phyloP scores from a whole-genome alignment of 2,888 invertebrate species.

The Pandemis cinnamomeana region DNA sequence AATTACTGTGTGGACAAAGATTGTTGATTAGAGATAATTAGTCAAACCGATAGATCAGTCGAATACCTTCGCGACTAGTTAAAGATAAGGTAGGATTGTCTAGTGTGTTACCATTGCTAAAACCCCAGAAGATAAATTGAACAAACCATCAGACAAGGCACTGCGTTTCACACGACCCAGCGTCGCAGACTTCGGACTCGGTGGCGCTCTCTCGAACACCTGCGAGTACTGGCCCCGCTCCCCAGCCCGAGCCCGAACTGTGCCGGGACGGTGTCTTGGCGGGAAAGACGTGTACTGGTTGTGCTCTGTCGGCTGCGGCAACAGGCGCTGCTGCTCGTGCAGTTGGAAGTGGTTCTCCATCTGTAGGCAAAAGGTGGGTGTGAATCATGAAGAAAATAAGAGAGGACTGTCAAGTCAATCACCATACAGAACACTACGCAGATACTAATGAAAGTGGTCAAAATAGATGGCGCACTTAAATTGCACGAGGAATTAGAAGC shows the following conservation, averaged over 20 bases:
- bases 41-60: too few species aligned
- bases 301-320: slow-evolving; percentile 74
- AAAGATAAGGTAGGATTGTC: too few species aligned
- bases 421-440: too few species aligned
- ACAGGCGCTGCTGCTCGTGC: slow-evolving; percentile 78
- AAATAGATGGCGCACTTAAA: too few species aligned
- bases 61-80: too few species aligned
- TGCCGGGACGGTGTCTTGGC: slow-evolving; percentile 69
- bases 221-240: slow-evolving; percentile 81
- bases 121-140: neutral
- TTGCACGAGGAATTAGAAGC: too few species aligned
- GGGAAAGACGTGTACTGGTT: slow-evolving; percentile 82
- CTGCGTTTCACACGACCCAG: slow-evolving; percentile 74
- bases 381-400: neutral
- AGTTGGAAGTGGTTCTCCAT: slow-evolving; percentile 79
- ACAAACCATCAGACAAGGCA: slow-evolving; percentile 71
- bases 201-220: slow-evolving; percentile 84
- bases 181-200: slow-evolving; percentile 80
- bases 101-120: too few species aligned
- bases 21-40: too few species aligned
- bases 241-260: slow-evolving; percentile 73
- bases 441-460: too few species aligned
- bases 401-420: too few species aligned
- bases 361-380: slow-evolving; percentile 53
- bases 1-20: too few species aligned